phyloP scores from a whole-genome alignment of 2,888 invertebrate genomes.

The Euplexia lucipara region DNA sequence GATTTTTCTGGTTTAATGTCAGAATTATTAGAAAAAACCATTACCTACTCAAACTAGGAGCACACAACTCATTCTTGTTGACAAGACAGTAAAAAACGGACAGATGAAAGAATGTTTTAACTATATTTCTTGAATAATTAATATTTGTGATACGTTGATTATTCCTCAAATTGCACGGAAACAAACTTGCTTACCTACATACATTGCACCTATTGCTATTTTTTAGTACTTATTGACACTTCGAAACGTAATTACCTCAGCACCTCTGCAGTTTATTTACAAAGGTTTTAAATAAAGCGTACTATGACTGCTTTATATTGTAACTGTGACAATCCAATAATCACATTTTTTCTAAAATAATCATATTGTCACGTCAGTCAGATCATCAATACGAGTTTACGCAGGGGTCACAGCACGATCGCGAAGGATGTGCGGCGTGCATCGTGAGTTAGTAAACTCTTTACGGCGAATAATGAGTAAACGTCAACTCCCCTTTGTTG shows the following conservation, averaged over 20 bases:
- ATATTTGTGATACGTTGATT: not conserved
- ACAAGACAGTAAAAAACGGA: constrained; percentile 24
- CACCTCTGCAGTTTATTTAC: constrained; percentile 39
- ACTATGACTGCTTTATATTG: constrained; percentile 31
- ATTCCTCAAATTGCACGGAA: not conserved
- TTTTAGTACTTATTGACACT: constrained; percentile 39
- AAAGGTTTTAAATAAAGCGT: constrained; percentile 27
- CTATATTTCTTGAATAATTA: constrained; percentile 18
- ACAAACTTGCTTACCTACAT: constrained; percentile 25
- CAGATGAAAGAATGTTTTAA: not conserved
- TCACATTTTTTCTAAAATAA: constrained; percentile 57
- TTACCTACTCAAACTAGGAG: constrained; percentile 2
- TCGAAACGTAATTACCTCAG: constrained; percentile 59
- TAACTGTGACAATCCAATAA: constrained; percentile 29
- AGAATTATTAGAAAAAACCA: constrained; percentile 8
- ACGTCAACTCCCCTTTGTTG: constrained; percentile 87
- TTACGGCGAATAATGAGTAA: constrained; percentile 66
- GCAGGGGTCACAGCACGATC: constrained; percentile 78
- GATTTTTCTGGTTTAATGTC: not conserved
- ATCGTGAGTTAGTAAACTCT: constrained; percentile 66
- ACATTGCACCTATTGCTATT: constrained; percentile 13
- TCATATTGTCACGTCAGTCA: constrained; percentile 78
- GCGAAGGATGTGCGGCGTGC: constrained; percentile 78
- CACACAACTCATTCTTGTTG: not conserved
- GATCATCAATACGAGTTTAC: constrained; percentile 74